Percentiles rank a stretch among this genome's conserved stretches.
phyloP scores from a whole-genome alignment of 1,140 invertebrate species.

The Nebria ingens region DNA sequence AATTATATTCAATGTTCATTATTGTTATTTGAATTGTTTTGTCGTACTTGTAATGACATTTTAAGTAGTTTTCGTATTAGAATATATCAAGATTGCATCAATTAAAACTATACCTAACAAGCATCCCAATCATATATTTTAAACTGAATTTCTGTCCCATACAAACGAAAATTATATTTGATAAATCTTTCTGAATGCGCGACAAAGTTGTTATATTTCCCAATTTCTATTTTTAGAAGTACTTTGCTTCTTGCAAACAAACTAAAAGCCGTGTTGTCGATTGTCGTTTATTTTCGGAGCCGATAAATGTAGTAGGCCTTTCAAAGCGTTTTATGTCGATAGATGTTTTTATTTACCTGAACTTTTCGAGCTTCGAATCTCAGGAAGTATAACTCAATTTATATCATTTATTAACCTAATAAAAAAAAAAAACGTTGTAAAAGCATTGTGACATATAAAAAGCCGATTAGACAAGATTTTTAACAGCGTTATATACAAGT shows the following conservation, averaged over 20 bases:
- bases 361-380: neutral
- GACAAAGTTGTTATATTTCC: neutral
- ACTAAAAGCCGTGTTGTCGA: no score
- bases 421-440: no score
- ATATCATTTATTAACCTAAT: no score
- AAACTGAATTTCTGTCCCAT: neutral
- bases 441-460: no score
- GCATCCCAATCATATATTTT: neutral
- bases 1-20: no score
- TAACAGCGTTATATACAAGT: no score
- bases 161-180: neutral
- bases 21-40: no score
- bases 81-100: neutral
- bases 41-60: no score
- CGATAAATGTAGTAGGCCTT: no score
- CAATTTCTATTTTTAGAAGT: no score
- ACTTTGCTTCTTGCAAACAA: no score
- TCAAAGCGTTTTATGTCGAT: neutral
- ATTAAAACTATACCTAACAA: neutral
- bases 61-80: neutral
- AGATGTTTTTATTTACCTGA: neutral
- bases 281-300: neutral
- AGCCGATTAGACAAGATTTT: no score
- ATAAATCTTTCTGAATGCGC: neutral
- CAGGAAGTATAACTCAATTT: neutral